Percentiles rank a stretch among this genome's conserved stretches.
These are phyloP conservation scores for Drosophila falleni DNA, from an alignment of 2,888 invertebrate genomes.

Conservation along the genomic window DNA sequence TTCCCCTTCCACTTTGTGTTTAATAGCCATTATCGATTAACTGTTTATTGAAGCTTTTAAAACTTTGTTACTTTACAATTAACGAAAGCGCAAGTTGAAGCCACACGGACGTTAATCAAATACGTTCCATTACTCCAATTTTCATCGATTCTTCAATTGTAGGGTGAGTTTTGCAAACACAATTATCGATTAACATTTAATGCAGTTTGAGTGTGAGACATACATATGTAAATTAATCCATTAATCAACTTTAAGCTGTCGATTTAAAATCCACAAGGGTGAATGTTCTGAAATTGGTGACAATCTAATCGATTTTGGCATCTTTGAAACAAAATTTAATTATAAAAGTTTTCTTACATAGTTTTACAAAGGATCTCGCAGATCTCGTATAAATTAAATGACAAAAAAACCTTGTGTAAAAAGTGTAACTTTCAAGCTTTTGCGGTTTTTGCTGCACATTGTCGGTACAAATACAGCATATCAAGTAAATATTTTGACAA, in stretches of 20 bases:
- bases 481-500: background rate
- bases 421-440: background rate
- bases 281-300: slow-evolving; percentile 2
- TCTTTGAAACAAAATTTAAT: background rate
- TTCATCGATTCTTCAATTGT: background rate
- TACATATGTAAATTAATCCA: background rate
- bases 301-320: background rate
- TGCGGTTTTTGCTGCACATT: background rate
- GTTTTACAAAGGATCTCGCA: background rate
- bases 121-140: background rate
- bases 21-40: background rate
- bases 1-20: background rate
- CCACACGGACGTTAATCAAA: background rate
- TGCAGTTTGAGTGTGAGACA: slow-evolving; percentile 5
- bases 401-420: background rate
- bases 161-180: slow-evolving; percentile 4
- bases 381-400: background rate
- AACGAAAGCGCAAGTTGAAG: background rate
- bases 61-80: background rate
- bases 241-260: slow-evolving; percentile 1
- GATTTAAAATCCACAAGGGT: background rate
- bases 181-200: slow-evolving; percentile 14
- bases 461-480: background rate
- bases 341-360: background rate
- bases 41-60: background rate